These are phyloP conservation scores for Callorhinus ursinus DNA, from an alignment of 2,113 vertebrate genomes.

Conservation along the genomic window DNA sequence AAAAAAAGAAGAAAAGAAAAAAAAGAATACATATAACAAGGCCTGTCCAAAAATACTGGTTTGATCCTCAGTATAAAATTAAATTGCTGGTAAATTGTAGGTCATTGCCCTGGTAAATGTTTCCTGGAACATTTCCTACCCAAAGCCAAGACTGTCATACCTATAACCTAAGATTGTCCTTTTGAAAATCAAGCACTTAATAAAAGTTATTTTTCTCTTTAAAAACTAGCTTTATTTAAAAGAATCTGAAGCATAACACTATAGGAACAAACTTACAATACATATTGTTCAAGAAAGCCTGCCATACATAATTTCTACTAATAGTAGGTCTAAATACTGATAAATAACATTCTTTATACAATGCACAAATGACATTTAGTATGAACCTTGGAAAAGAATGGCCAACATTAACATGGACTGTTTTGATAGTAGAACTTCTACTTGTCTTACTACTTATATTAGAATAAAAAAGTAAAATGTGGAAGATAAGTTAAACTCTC, in stretches of 20 bases:
- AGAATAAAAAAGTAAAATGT: conserved; percentile 57
- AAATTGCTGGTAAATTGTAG: background rate
- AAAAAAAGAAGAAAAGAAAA: background rate
- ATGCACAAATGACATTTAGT: conserved; percentile 71
- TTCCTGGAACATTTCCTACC: background rate
- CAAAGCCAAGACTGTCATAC: background rate
- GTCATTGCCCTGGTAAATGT: background rate
- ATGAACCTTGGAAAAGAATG: conserved; percentile 64
- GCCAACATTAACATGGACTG: conserved; percentile 63
- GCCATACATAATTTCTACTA: conserved; percentile 76
- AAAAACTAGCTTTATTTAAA: conserved; percentile 86
- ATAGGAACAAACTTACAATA: conserved; percentile 80
- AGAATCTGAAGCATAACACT: conserved; percentile 79
- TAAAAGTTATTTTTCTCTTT: conserved; percentile 76
- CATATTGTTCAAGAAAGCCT: conserved; percentile 82
- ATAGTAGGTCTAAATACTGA: conserved; percentile 68
- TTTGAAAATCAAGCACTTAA: conserved; percentile 59
- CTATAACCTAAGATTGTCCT: conserved; percentile 15
- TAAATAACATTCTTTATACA: conserved; percentile 73
- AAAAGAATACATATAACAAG: background rate
- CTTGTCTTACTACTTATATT: conserved; percentile 63
- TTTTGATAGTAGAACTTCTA: conserved; percentile 72
- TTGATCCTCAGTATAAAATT: conserved; percentile 2
- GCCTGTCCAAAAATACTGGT: background rate
- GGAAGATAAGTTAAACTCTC: conserved; percentile 47